Evolutionary conservation across 2,797 vertebrate genomes (phyloP), one percentile per base, ranked within the genome.

Genomic region (Enteromius trimaculatus): DNA sequence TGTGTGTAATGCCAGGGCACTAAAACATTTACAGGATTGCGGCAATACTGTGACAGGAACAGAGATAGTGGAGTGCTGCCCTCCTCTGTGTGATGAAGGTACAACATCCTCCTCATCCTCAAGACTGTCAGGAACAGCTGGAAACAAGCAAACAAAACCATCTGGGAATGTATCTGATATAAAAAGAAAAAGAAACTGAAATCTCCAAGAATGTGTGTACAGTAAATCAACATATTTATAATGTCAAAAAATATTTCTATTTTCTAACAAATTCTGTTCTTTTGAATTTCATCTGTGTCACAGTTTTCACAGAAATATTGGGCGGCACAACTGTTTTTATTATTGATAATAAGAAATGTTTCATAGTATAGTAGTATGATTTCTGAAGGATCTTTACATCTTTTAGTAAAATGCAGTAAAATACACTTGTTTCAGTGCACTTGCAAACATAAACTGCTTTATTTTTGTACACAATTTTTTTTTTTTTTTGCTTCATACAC

Each of bases 11-110:
- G 60, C 66, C 29, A 75, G 80, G 69, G 58, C 49, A 53, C 62
- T 58, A 55, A 34, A 84, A 81, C 77, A 80, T 69, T 87, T 78
- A 80, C 81, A 68, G 81, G 81, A 79, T 70, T 86, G 86, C 53
- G 19, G 82, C 79, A 82, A 31, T 81, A 62, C 71, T 75, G 37
- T 49, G 34, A 34, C 37, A 26, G 70, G 44, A 84, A 13, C 19
- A 55, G 29, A 79, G 26, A 65, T 68, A 47, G 60, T 42, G n/a
- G 9, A 74, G 29, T 72, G 51, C 77, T 79, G 80, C 80, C 80
- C 77, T 80, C 85, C 31, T 55, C 76, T 82, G 72, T 26, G 26
- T 21, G 34, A 74, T 6, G 14, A 17, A 65, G 77, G 21, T 53
- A 74, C 26, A 37, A 34, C 34, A 65, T 51, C 42, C 7, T 70